A percentile compares a stretch with the other conserved stretches of the same genome.
Conservation (phyloP, 2,113 vertebrate species). For the Pantherophis guttatus region DNA sequence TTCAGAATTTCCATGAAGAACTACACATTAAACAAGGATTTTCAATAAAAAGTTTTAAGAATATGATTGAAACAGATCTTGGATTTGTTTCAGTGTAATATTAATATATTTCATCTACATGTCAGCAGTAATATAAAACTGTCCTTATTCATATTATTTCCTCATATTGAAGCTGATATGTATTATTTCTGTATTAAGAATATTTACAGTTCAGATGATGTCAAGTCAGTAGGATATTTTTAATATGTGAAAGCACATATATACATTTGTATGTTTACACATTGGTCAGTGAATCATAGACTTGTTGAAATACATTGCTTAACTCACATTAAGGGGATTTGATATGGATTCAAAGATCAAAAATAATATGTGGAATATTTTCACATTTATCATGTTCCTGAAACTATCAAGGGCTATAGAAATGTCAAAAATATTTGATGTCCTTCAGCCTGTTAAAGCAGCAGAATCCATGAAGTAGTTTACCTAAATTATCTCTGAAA, state of each 20-base stretch:
- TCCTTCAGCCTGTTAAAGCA: not conserved
- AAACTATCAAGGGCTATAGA: not conserved
- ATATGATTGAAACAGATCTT: not conserved
- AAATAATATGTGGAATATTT: not conserved
- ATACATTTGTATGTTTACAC: not conserved
- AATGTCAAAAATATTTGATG: conserved; percentile 5
- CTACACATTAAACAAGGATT: not conserved
- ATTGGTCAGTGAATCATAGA: not conserved
- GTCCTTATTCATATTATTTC: not conserved
- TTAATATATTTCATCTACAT: not conserved
- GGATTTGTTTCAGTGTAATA: not conserved
- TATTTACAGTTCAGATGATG: not conserved
- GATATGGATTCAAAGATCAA: not conserved
- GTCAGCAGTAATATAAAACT: not conserved
- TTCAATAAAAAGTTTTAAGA: not conserved
- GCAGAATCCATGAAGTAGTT: conserved; percentile 4
- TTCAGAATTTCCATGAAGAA: not conserved
- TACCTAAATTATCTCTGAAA: conserved; percentile 4
- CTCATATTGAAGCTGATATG: not conserved
- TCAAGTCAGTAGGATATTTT: not conserved
- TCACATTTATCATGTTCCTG: not conserved
- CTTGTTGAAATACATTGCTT: not conserved
- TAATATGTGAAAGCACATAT: not conserved
- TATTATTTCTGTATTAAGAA: not conserved
- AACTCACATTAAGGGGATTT: not conserved